Evolutionary conservation across 2,888 invertebrate genomes (phyloP).

Genomic region (Drosophila melanosoma): DNA sequence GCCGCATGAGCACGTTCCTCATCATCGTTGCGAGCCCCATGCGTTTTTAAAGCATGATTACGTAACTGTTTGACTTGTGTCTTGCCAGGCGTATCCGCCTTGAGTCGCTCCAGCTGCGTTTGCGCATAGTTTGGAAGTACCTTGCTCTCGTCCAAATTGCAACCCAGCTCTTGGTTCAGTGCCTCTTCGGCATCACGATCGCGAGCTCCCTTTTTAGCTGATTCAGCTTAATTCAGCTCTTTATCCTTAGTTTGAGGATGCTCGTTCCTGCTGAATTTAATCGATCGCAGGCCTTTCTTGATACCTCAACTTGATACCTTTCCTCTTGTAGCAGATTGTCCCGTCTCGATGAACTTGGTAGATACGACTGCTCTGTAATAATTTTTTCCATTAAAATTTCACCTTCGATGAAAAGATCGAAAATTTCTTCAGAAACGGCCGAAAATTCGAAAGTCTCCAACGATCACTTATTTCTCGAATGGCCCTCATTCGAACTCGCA

Average conservation of each 20-base stretch:
- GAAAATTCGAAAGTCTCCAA: too few species aligned
- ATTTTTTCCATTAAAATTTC: too few species aligned
- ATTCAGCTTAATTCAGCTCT: slow-evolving; percentile 97
- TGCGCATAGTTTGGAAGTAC: slow-evolving; percentile 90
- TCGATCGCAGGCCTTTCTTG: too few species aligned
- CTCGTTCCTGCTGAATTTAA: too few species aligned
- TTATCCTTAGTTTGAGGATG: slow-evolving; percentile 88
- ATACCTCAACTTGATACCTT: too few species aligned
- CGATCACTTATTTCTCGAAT: too few species aligned
- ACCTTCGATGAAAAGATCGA: too few species aligned
- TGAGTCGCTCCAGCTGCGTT: slow-evolving; percentile 92
- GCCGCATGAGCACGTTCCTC: slow-evolving; percentile 90
- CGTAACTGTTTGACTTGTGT: slow-evolving; percentile 90
- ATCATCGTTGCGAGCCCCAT: slow-evolving; percentile 90
- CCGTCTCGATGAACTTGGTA: too few species aligned
- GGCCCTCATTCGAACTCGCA: too few species aligned
- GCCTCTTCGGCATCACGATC: slow-evolving; percentile 91
- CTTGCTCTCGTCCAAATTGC: slow-evolving; percentile 95
- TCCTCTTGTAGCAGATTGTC: too few species aligned
- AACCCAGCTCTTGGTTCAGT: slow-evolving; percentile 90
- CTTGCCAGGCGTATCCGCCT: slow-evolving; percentile 94
- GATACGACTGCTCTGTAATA: too few species aligned
- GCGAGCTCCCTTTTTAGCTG: slow-evolving; percentile 95
- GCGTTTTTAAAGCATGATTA: slow-evolving; percentile 93
- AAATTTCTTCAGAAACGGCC: too few species aligned